phyloP scores from a whole-genome alignment of 1,140 invertebrate genomes.

The Varroa destructor region DNA sequence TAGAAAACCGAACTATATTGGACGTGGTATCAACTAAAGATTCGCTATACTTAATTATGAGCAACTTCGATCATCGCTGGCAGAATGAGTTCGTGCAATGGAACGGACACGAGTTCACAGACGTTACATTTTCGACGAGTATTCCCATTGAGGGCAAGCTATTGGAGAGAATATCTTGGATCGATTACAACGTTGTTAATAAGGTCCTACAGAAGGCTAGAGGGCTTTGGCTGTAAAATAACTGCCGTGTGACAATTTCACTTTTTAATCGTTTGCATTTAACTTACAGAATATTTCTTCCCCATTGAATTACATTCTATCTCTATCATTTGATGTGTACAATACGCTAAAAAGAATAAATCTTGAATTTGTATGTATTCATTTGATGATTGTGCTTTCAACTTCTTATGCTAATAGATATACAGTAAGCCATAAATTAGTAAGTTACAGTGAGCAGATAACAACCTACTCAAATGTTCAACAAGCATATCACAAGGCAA shows the following conservation, averaged over 20 bases:
- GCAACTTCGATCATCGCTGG: conserved; percentile 20
- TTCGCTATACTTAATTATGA: conserved; percentile 11
- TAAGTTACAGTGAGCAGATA: too few relatives aligned
- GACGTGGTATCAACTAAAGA: conserved; percentile 21
- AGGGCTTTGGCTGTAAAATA: conserved; percentile 9
- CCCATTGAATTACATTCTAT: background rate
- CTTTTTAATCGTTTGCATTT: too few relatives aligned
- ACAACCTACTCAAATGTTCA: too few relatives aligned
- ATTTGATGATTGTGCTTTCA: too few relatives aligned
- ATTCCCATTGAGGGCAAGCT: conserved; percentile 25
- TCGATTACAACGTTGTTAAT: conserved; percentile 23
- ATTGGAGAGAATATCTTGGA: conserved; percentile 21
- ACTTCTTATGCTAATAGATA: too few relatives aligned
- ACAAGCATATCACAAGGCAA: too few relatives aligned
- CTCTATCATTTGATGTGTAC: background rate
- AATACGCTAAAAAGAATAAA: too few relatives aligned
- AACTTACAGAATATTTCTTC: too few relatives aligned
- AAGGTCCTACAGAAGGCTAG: conserved; percentile 19
- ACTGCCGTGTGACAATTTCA: background rate
- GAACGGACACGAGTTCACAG: conserved; percentile 26
- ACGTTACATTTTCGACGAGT: conserved; percentile 20
- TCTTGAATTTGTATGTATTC: too few relatives aligned
- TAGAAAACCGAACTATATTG: conserved; percentile 11
- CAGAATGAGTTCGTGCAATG: conserved; percentile 27
- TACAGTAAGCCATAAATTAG: too few relatives aligned